Conservation (phyloP, 2,113 vertebrate genomes). For the Charina bottae region DNA sequence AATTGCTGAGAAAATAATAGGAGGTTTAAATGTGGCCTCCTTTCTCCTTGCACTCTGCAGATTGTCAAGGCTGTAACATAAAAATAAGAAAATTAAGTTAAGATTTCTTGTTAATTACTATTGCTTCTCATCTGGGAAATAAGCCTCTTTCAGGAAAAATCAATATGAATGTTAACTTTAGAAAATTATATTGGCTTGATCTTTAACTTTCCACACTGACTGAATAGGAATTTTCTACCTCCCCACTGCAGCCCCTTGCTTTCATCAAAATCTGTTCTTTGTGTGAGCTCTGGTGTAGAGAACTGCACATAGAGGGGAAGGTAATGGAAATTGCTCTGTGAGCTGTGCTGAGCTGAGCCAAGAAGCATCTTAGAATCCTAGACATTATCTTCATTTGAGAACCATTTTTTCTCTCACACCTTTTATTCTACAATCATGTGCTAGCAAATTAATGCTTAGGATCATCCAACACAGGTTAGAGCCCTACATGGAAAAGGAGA, state of each 20-base stretch:
- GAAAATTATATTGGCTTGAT: not conserved
- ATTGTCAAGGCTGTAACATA: not conserved
- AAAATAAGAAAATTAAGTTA: not conserved
- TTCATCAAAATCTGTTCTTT: not conserved
- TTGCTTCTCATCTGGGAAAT: not conserved
- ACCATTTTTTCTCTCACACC: not conserved
- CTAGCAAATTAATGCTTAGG: not conserved
- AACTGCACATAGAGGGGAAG: not conserved
- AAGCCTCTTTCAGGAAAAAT: not conserved
- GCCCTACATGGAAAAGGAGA: not conserved
- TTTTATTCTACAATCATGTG: not conserved
- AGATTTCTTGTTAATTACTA: not conserved
- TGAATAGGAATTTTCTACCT: not conserved
- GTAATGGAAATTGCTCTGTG: not conserved
- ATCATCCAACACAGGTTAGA: not conserved
- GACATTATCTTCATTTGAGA: not conserved
- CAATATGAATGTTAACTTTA: constrained; percentile 1
- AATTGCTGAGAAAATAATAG: not conserved
- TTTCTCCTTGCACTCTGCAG: not conserved
- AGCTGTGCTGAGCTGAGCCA: not conserved
- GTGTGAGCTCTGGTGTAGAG: not conserved
- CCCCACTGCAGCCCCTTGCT: not conserved
- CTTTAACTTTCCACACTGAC: not conserved
- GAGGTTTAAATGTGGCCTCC: not conserved
- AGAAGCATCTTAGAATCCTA: not conserved